phyloP scores from a whole-genome alignment of 2,113 vertebrate genomes.

The Empidonax traillii region DNA sequence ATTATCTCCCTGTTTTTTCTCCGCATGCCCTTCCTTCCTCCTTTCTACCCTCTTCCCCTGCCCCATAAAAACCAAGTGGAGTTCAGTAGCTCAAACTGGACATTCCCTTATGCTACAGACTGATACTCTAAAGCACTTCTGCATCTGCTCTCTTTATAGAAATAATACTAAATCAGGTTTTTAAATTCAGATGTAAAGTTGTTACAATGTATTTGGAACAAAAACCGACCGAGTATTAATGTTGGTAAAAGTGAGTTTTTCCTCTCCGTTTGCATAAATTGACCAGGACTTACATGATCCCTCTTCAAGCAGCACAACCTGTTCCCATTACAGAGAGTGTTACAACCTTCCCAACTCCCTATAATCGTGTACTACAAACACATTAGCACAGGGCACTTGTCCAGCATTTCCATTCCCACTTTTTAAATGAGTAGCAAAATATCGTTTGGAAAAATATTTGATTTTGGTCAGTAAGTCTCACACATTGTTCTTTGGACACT shows the following conservation, averaged over 20 bases:
- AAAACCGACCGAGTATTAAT: neutral
- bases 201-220: neutral
- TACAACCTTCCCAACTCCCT: neutral
- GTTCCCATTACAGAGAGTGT: neutral
- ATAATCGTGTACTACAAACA: neutral
- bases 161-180: neutral
- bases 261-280: neutral
- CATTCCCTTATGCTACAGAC: neutral
- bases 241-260: neutral
- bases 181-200: neutral
- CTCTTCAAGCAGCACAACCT: neutral
- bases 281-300: neutral
- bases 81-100: neutral
- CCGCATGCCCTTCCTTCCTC: neutral
- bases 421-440: neutral
- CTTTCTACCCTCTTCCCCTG: neutral
- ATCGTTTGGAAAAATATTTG: neutral
- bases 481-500: neutral
- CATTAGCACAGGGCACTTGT: neutral
- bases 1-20: neutral
- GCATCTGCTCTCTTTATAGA: neutral
- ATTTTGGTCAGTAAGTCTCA: neutral
- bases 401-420: neutral
- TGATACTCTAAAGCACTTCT: neutral
- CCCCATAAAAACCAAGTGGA: neutral